Conservation (phyloP, 2,113 vertebrate genomes). For the Rhabdornis inornatus region DNA sequence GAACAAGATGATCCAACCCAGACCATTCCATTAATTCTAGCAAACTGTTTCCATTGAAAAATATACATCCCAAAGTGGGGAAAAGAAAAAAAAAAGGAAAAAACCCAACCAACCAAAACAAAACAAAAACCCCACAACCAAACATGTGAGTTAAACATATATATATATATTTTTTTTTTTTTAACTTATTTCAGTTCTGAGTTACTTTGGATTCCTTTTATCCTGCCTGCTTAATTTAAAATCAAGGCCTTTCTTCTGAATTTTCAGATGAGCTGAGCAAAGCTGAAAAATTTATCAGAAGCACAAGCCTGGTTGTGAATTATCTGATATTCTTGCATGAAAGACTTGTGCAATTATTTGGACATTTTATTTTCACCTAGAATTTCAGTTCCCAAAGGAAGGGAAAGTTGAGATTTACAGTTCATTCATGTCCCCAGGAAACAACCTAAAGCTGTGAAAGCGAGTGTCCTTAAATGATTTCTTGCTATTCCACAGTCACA, state of each 20-base stretch:
- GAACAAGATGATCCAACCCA: neutral
- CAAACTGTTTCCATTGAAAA: neutral
- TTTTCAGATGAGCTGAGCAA: neutral
- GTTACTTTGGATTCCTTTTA: neutral
- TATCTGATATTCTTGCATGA: neutral
- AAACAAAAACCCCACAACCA: no score
- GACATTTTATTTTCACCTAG: neutral
- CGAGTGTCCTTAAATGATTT: neutral
- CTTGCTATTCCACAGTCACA: neutral
- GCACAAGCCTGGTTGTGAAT: neutral
- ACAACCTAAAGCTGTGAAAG: neutral
- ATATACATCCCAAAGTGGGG: neutral
- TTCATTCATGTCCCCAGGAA: neutral
- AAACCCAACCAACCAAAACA: neutral
- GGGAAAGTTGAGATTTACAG: neutral
- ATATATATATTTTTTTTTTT: neutral
- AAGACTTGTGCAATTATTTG: neutral
- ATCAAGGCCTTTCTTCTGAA: neutral
- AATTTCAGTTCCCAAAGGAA: neutral
- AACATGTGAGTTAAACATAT: neutral
- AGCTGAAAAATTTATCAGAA: neutral
- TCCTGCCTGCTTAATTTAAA: neutral
- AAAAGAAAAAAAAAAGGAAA: accelerated
- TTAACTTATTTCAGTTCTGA: neutral
- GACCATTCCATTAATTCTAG: neutral